These are phyloP conservation scores for Coboldia fuscipes DNA, from an alignment of 1,140 invertebrate genomes.

Conservation along the genomic window DNA sequence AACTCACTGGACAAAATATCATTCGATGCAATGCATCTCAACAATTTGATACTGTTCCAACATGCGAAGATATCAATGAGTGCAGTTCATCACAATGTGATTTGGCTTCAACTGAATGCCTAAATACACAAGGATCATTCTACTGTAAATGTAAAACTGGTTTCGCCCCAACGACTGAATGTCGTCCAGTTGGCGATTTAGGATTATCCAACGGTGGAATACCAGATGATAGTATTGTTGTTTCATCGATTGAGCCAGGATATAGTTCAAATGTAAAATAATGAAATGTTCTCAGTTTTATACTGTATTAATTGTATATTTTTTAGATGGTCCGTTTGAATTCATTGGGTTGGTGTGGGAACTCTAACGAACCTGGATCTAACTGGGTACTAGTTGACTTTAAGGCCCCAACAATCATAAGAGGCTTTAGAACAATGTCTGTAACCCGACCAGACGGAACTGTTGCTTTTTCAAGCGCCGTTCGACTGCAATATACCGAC, in stretches of 20 bases:
- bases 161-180: constrained; percentile 72
- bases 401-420: constrained; percentile 70
- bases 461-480: constrained; percentile 68
- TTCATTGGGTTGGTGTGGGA: constrained; percentile 74
- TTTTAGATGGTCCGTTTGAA: constrained; percentile 54
- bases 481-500: constrained; percentile 69
- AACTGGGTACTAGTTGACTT: constrained; percentile 80
- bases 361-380: constrained; percentile 53
- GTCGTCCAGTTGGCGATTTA: constrained; percentile 68
- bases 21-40: constrained; percentile 74
- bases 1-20: constrained; percentile 62
- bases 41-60: constrained; percentile 62
- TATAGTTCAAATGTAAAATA: constrained; percentile 53
- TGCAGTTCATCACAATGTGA: constrained; percentile 78
- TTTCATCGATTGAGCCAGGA: constrained; percentile 59
- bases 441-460: constrained; percentile 55
- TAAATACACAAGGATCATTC: constrained; percentile 78
- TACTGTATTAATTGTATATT: constrained; percentile 7
- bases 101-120: constrained; percentile 72
- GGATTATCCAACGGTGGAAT: constrained; percentile 75
- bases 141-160: constrained; percentile 73
- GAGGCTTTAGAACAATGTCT: constrained; percentile 75
- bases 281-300: constrained; percentile 3
- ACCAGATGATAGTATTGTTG: constrained; percentile 70
- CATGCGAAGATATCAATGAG: constrained; percentile 85